Evolutionary conservation across 2,113 vertebrate genomes (phyloP).

Genomic region (Paedocypris sp.): DNA sequence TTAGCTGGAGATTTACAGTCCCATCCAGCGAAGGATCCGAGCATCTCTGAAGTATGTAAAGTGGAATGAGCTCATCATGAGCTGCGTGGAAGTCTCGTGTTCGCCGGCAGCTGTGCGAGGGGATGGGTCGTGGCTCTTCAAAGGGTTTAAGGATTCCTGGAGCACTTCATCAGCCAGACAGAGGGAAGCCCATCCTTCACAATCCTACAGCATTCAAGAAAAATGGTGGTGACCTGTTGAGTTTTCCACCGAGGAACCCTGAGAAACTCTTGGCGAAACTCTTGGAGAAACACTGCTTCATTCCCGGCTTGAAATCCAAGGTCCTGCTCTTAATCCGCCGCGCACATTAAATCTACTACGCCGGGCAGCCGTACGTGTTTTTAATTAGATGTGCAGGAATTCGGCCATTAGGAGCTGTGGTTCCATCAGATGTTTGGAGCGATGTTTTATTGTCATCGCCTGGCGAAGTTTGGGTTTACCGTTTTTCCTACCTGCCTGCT

Average conservation of each 20-base stretch:
- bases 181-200: constrained; percentile 50
- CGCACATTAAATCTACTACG: constrained; percentile 60
- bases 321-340: constrained; percentile 55
- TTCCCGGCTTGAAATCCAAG: constrained; percentile 61
- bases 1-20: constrained; percentile 23
- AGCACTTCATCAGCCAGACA: constrained; percentile 58
- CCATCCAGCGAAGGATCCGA: too few relatives aligned
- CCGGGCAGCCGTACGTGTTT: constrained; percentile 55
- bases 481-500: constrained; percentile 83
- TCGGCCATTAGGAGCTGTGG: constrained; percentile 10
- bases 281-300: constrained; percentile 46
- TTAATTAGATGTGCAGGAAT: constrained; percentile 54
- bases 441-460: too few relatives aligned
- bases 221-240: constrained; percentile 58
- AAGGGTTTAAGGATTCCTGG: constrained; percentile 54
- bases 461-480: too few relatives aligned
- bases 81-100: constrained; percentile 34
- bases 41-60: constrained; percentile 23
- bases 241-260: constrained; percentile 44
- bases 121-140: constrained; percentile 43
- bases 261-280: constrained; percentile 47
- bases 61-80: constrained; percentile 5
- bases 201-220: constrained; percentile 50
- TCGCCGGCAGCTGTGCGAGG: constrained; percentile 42
- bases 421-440: neutral